phyloP scores from a whole-genome alignment of 2,113 vertebrate species.

The Tympanuchus pallidicinctus region DNA sequence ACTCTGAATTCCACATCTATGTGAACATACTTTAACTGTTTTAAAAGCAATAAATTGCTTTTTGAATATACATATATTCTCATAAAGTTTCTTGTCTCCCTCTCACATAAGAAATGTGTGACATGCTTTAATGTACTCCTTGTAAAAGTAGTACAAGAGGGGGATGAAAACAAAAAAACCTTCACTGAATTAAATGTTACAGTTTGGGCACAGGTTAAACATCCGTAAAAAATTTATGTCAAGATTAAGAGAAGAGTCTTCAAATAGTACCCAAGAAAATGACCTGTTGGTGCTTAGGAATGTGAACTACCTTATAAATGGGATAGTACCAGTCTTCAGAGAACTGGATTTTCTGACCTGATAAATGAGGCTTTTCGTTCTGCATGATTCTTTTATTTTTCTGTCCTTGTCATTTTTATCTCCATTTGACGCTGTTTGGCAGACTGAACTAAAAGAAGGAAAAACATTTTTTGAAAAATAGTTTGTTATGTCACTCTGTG shows the following conservation, averaged over 20 bases:
- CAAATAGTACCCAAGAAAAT: constrained; percentile 30
- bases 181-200: constrained; percentile 40
- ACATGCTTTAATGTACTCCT: constrained; percentile 10
- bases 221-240: constrained; percentile 42
- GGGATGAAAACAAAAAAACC: constrained; percentile 35
- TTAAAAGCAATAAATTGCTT: neutral
- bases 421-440: neutral
- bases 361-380: constrained; percentile 6
- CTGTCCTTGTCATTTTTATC: neutral
- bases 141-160: constrained; percentile 31
- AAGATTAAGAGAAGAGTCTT: constrained; percentile 37
- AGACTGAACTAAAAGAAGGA: neutral
- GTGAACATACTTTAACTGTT: constrained; percentile 22
- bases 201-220: constrained; percentile 33
- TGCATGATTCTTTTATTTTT: neutral
- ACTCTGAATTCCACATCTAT: constrained; percentile 20
- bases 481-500: neutral
- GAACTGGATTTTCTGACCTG: constrained; percentile 2
- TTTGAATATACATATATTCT: neutral
- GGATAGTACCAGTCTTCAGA: neutral
- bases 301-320: constrained; percentile 5
- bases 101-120: neutral
- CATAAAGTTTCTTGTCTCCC: constrained; percentile 34
- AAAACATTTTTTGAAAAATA: neutral
- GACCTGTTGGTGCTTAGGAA: neutral